These are phyloP conservation scores for Prosapia bicincta DNA, from an alignment of 2,888 invertebrate genomes.

Conservation along the genomic window DNA sequence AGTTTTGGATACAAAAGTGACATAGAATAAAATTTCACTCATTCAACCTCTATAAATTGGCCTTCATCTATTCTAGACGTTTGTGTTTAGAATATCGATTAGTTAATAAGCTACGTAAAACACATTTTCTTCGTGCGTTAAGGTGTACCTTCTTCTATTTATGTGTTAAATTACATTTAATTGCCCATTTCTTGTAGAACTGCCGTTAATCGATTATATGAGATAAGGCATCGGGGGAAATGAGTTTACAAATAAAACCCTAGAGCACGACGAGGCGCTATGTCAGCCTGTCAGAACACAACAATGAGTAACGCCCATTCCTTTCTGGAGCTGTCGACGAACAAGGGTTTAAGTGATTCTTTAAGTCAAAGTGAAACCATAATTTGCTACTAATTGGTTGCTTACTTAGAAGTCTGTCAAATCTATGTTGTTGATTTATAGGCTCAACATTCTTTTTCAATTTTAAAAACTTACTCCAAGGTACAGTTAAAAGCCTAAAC, in stretches of 20 bases:
- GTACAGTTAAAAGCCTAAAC: too few species aligned
- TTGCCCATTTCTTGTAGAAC: too few species aligned
- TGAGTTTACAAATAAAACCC: not conserved
- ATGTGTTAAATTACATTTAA: not conserved
- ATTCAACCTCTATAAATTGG: too few species aligned
- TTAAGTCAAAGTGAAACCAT: not conserved
- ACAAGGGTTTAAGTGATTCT: not conserved
- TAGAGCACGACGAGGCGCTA: not conserved
- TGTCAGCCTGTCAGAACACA: not conserved
- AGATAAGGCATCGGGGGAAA: not conserved
- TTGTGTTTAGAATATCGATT: too few species aligned
- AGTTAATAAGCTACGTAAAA: too few species aligned
- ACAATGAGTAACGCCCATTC: not conserved
- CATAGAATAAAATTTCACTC: too few species aligned
- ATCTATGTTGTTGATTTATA: not conserved
- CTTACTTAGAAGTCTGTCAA: not conserved
- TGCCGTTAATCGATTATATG: not conserved
- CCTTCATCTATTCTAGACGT: too few species aligned
- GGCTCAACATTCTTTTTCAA: not conserved
- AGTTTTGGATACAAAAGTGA: too few species aligned
- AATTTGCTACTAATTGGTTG: not conserved
- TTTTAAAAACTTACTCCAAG: not conserved
- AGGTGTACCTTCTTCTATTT: too few species aligned
- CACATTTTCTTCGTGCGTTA: too few species aligned
- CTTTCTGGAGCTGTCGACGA: not conserved